Percentiles rank a stretch among this genome's conserved stretches.
Evolutionary conservation across 2,797 vertebrate genomes (phyloP).

Genomic region (Gorsachius magnificus): DNA sequence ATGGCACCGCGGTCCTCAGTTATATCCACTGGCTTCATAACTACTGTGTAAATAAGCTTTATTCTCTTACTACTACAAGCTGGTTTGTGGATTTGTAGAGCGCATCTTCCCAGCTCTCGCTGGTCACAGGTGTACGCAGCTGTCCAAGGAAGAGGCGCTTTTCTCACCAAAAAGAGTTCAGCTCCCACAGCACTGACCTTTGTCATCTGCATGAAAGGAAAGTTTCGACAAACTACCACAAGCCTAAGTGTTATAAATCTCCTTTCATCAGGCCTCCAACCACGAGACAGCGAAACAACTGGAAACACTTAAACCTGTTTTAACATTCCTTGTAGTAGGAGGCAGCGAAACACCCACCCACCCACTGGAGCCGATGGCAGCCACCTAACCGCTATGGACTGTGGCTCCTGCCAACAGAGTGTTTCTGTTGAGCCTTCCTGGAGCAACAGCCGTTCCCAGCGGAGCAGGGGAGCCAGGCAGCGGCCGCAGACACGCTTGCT

Average conservation of each 20-base stretch:
- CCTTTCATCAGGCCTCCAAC: constrained; percentile 33
- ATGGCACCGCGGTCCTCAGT: background rate
- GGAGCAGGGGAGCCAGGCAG: background rate
- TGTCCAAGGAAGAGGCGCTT: accelerated
- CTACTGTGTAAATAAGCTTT: background rate
- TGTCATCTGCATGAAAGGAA: background rate
- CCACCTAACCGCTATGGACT: background rate
- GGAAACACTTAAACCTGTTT: constrained; percentile 40
- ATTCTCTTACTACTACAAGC: background rate
- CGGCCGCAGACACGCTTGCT: background rate
- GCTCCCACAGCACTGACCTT: background rate
- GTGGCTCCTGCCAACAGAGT: background rate
- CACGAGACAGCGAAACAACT: background rate
- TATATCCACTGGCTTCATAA: background rate
- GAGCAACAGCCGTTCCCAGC: background rate
- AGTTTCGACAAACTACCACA: background rate
- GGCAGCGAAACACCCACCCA: background rate
- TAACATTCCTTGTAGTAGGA: background rate
- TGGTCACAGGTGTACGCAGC: background rate
- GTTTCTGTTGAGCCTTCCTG: background rate
- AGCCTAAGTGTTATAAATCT: constrained; percentile 15
- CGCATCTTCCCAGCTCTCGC: background rate
- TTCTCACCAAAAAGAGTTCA: background rate
- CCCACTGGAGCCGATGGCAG: background rate
- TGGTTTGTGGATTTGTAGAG: background rate